Evolutionary conservation across 2,797 vertebrate species (phyloP).

Genomic region (Eospalax fontanierii): DNA sequence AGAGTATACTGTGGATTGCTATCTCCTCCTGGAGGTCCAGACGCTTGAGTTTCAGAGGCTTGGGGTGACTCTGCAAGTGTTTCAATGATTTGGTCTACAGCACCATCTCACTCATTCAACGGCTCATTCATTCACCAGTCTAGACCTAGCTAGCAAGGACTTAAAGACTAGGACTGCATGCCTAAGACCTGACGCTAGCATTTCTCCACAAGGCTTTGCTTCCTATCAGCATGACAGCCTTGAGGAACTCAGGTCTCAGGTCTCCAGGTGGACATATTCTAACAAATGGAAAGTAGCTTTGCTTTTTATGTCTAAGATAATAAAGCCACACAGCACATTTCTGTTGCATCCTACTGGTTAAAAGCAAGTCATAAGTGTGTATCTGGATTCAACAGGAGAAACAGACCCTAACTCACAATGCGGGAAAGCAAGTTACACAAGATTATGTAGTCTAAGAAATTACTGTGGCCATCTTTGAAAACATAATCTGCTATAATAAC

Average conservation of each 20-base stretch:
- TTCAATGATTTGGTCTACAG: neutral
- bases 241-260: neutral
- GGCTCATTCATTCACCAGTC: neutral
- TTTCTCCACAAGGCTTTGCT: neutral
- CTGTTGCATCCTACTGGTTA: neutral
- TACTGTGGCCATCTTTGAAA: neutral
- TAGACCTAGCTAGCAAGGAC: neutral
- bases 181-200: neutral
- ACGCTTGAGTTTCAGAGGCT: neutral
- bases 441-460: neutral
- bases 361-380: neutral
- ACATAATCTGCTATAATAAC: conserved; percentile 40
- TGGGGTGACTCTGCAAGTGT: neutral
- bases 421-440: conserved; percentile 30
- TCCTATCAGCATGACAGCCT: neutral
- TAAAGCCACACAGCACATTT: conserved; percentile 6
- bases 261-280: neutral
- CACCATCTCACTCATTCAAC: neutral
- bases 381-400: neutral
- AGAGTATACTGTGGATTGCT: neutral
- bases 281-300: neutral
- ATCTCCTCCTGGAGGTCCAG: neutral
- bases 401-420: neutral
- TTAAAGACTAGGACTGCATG: neutral
- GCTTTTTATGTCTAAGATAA: neutral